Conservation (phyloP, 2,888 invertebrate species). For the Bruchidius siliquastri region DNA sequence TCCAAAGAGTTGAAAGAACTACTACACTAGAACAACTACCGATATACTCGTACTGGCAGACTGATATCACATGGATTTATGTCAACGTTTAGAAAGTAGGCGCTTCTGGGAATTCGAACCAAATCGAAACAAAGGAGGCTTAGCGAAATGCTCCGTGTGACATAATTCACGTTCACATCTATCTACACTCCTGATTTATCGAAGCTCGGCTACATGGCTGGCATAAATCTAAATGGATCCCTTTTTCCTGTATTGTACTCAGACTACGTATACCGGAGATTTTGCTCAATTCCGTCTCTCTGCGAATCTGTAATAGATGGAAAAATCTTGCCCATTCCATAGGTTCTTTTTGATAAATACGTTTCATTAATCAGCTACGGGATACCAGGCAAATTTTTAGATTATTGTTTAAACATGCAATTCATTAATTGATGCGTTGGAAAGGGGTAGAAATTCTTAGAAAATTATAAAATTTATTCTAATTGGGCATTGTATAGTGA, state of each 20-base stretch:
- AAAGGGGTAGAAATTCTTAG: too few species aligned
- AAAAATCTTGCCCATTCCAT: too few species aligned
- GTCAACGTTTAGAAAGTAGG: background rate
- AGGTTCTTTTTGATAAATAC: too few species aligned
- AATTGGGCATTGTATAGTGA: too few species aligned
- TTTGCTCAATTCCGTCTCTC: background rate
- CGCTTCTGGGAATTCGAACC: background rate
- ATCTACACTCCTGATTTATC: background rate
- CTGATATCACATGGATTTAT: background rate
- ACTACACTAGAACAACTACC: too few species aligned
- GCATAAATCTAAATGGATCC: background rate
- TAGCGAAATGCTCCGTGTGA: background rate
- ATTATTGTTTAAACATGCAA: too few species aligned
- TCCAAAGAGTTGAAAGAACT: too few species aligned
- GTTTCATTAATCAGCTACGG: too few species aligned
- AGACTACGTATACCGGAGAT: background rate
- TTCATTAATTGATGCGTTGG: too few species aligned
- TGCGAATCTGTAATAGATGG: background rate
- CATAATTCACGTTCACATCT: background rate
- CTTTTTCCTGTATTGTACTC: background rate
- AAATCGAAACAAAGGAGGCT: background rate
- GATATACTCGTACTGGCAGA: background rate
- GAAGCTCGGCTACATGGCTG: background rate
- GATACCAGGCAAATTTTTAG: too few species aligned
- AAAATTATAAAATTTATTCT: too few species aligned